Percentiles rank a stretch among this genome's conserved stretches.
Evolutionary conservation across 2,113 vertebrate genomes (phyloP).

Genomic region (Dissostichus mawsoni): DNA sequence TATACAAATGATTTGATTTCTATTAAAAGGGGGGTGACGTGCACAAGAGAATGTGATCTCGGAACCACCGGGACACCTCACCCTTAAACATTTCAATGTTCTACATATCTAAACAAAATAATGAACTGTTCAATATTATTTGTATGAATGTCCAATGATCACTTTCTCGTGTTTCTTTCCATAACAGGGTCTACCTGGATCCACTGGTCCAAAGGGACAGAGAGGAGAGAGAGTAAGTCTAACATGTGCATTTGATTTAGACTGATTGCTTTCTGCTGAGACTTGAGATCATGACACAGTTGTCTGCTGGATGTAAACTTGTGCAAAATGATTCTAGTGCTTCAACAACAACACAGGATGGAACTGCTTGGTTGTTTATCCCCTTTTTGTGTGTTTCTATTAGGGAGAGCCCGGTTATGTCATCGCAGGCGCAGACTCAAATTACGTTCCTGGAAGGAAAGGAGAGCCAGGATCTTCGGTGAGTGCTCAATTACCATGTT

Average conservation of each 20-base stretch:
- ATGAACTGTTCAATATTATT: neutral
- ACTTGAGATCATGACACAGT: neutral
- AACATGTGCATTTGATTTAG: neutral
- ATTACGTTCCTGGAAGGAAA: conserved; percentile 84
- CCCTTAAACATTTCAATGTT: neutral
- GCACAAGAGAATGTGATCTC: neutral
- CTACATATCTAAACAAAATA: neutral
- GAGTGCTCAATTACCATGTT: conserved; percentile 56
- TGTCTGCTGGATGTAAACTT: neutral
- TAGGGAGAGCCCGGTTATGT: conserved; percentile 92
- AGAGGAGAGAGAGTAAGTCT: conserved; percentile 91
- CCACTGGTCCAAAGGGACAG: conserved; percentile 86
- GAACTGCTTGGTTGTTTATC: neutral
- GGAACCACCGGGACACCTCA: neutral
- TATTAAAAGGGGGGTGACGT: neutral
- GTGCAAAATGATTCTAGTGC: neutral
- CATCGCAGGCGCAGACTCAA: conserved; percentile 85
- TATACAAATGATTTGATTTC: neutral
- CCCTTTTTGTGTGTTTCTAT: neutral
- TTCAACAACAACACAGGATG: neutral
- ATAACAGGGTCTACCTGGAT: conserved; percentile 85
- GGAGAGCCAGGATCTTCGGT: conserved; percentile 89
- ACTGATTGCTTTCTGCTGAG: neutral
- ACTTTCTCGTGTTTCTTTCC: conserved; percentile 1
- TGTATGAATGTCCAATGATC: neutral